Evolutionary conservation across 2,113 vertebrate genomes (phyloP), one percentile per base, ranked within the genome.

Genomic region (Collichthys lucidus): DNA sequence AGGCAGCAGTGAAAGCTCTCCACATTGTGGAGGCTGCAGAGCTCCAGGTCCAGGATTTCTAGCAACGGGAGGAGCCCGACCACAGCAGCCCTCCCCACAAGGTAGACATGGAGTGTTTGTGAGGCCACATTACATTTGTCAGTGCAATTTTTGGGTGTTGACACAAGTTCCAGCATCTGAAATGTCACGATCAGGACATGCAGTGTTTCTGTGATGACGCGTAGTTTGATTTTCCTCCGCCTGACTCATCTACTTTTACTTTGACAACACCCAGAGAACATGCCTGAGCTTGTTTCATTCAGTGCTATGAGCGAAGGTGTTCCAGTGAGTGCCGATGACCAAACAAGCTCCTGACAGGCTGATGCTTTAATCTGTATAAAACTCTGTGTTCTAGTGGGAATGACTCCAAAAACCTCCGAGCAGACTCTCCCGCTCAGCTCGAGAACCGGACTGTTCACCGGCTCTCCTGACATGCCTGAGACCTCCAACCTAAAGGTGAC

Each of bases 1-100:
- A 56, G 94, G 93, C 80, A 96, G 92, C 84, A 94, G 91, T 84
- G 91, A 91, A 20, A 95, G 93, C 79, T 96, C 94, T 10, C 86
- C 95, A 76, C 91, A 93, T 40, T 95, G 94, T 80, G 80, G 92
- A 63, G 95, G 92, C 77, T 88, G 88, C 71, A 94, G 95, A 65
- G 91, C 93, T 26, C 84, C 94, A 42, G 95, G 96, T 87, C 92
- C 92, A 5, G 93, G 91, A 52, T 69, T 87, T 0, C 87, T 95
- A 47, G 94, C 94, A 47, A 85, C 93, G 24, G 96, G 95, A 0
- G 96, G 96, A 35, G 95, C 95, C 71, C 95, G 94, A 89, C 96
- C 96, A 0, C 96, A 94, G 8, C 96, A 89, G 11, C 95, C 91
- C 0, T 98, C 96, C 46, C 97, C 96, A 0, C 95, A 93, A 94